Base-by-base conservation (phyloP, 2,797 vertebrate genomes). In the Lerista edwardsae region DNA sequence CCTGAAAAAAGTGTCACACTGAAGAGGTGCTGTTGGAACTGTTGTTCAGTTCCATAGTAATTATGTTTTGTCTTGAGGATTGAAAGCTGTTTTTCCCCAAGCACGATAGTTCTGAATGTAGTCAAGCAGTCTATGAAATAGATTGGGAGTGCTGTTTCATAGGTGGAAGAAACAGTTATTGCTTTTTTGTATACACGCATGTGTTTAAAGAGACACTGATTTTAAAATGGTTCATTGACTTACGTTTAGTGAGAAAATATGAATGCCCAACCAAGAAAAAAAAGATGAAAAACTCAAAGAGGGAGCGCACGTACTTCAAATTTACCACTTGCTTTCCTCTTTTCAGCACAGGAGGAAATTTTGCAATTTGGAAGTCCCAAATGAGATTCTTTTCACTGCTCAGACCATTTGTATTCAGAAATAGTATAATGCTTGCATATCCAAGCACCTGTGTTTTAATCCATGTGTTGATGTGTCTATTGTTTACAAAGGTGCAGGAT, bases 1-100 rank as follows among this genome's bases (percentile, higher is more conserved):
- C 86, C 79, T 88, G 76, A 91, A 93, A 91, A 85, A 86, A 82
- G 80, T 74, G 90, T 90, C 85, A 57, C 76, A 59, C 29, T 81
- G 79, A 74, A 84, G 86, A 89, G 47, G 77, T 85, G 51, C 51
- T 55, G 15, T 55, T 55, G 51, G 14, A 55, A 55, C 51, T 55
- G 75, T 34, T 67, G 14, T 55, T 91, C 79, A 75, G 14, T 85
- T 84, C 81, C 36, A 83, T 72, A 81, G 0, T 1, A 47, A 11
- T 89, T 90, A 88, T 0, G 0, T 84, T 31, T n/a, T 90, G 62
- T 67, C 89, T 87, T 84, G 67, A 87, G 78, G 88, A 72, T 90
- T 65, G 79, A 71, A 90, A 55, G 51, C 51, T 55, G 1, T 55
- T 71, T 88, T 57, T 65, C 85, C 3, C 27, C 34, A 77, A 72